A percentile compares a stretch with the other conserved stretches of the same genome.
Evolutionary conservation across 2,797 vertebrate species (phyloP).

Genomic region (Bucorvus abyssinicus): DNA sequence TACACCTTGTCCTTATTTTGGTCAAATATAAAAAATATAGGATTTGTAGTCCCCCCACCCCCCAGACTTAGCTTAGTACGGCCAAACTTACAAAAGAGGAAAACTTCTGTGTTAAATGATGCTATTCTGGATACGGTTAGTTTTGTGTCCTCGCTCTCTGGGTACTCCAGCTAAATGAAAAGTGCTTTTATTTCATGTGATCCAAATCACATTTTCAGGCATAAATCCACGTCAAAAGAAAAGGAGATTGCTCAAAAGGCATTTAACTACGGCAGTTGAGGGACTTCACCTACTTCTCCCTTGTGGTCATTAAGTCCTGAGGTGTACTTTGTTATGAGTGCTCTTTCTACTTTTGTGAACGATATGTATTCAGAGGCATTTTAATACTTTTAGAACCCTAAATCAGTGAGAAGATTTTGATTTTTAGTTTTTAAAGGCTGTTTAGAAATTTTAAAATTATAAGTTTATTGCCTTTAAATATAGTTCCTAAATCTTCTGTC

Average conservation of each 20-base stretch:
- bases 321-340: neutral
- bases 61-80: neutral
- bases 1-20: constrained; percentile 39
- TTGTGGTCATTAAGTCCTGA: neutral
- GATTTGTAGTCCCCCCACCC: neutral
- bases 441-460: constrained; percentile 5
- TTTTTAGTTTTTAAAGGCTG: constrained; percentile 18
- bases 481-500: neutral
- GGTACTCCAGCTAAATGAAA: neutral
- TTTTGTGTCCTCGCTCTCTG: neutral
- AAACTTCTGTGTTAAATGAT: neutral
- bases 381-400: neutral
- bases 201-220: neutral
- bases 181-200: neutral
- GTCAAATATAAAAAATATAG: neutral
- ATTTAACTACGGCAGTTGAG: neutral
- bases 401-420: constrained; percentile 14
- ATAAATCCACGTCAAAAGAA: neutral
- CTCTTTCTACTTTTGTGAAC: constrained; percentile 4
- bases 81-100: neutral
- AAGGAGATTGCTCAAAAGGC: neutral
- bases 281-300: neutral
- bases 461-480: constrained; percentile 6
- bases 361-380: constrained; percentile 27
- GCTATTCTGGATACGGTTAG: neutral